Evolutionary conservation across 30 jellyfish, hydroid and myxozoan species (phyloP).

Genomic region (Hydractinia echinata): DNA sequence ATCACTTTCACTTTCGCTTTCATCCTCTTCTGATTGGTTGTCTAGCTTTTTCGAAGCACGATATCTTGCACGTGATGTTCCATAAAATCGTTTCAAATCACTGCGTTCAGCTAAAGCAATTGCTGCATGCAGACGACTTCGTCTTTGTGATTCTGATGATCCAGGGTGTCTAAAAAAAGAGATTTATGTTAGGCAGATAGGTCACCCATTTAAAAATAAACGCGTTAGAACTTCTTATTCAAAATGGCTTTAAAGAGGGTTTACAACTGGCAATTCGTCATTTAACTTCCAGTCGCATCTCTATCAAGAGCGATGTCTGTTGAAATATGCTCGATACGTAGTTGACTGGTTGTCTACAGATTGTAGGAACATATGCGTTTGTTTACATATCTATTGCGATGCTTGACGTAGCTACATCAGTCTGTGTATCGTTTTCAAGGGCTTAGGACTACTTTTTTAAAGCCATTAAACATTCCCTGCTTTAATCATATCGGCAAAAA

Average conservation of each 20-base stretch:
- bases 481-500: no score
- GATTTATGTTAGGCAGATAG: not conserved
- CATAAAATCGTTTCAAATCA: conserved; percentile 36
- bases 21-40: conserved; percentile 42
- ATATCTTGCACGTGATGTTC: conserved; percentile 29
- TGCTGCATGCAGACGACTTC: conserved; percentile 60
- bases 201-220: not conserved
- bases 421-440: no score
- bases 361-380: no score
- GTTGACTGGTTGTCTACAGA: no score
- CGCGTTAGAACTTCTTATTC: not conserved
- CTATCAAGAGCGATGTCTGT: no score
- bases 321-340: no score
- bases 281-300: no score
- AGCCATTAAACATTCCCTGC: no score
- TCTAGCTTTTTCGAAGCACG: conserved; percentile 46
- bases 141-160: conserved; percentile 62
- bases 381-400: no score
- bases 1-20: not conserved
- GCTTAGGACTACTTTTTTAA: no score
- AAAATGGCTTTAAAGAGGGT: not conserved
- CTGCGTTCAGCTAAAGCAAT: conserved; percentile 57
- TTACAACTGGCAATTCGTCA: no score
- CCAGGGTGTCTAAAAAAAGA: conserved; percentile 49
- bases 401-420: no score